phyloP scores from a whole-genome alignment of 2,888 invertebrate genomes.

The Drosophila siamana region DNA sequence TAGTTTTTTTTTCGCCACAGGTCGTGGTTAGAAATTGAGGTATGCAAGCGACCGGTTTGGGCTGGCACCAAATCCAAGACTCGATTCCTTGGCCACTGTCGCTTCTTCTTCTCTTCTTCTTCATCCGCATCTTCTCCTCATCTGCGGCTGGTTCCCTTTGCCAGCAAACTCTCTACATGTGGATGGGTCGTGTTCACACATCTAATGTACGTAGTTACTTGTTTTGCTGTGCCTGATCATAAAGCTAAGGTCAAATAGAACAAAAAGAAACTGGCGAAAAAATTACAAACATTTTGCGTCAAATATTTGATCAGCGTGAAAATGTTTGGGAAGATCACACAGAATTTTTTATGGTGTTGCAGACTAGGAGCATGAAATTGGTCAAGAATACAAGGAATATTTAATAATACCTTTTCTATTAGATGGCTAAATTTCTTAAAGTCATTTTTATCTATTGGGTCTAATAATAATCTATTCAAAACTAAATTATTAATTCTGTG shows the following conservation, averaged over 20 bases:
- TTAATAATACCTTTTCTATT: not conserved
- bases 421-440: too few relatives aligned
- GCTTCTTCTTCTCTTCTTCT: conserved; percentile 17
- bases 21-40: conserved; percentile 81
- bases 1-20: conserved; percentile 65
- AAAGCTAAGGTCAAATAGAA: conserved; percentile 67
- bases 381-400: not conserved
- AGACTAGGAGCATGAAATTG: not conserved
- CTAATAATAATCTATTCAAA: too few relatives aligned
- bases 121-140: conserved; percentile 10
- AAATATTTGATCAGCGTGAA: conserved; percentile 69
- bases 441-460: too few relatives aligned
- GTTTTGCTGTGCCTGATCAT: conserved; percentile 57
- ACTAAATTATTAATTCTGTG: too few relatives aligned
- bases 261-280: conserved; percentile 40
- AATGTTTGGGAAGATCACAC: conserved; percentile 27
- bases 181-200: conserved; percentile 72
- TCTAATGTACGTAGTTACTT: conserved; percentile 74
- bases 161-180: conserved; percentile 37
- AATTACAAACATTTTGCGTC: conserved; percentile 63
- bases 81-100: conserved; percentile 56
- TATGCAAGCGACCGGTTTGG: conserved; percentile 78
- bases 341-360: not conserved
- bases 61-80: conserved; percentile 66
- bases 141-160: conserved; percentile 31